Evolutionary conservation across 1,140 invertebrate genomes (phyloP).

Genomic region (Caenorhabditis briggsae): DNA sequence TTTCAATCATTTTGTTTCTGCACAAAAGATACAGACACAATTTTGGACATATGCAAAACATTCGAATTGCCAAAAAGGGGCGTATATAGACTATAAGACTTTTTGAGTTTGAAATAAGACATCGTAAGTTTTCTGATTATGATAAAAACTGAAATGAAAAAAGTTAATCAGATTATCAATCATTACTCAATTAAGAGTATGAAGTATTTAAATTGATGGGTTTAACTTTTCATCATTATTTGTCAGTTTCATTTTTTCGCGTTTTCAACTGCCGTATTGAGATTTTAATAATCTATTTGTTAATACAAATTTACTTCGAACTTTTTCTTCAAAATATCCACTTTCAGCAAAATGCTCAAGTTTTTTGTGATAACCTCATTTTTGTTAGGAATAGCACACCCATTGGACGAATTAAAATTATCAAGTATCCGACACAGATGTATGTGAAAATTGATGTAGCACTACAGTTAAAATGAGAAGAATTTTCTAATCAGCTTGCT

Average conservation of each 20-base stretch:
- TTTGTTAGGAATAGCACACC: not conserved
- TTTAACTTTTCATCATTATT: not conserved
- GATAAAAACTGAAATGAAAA: too few species aligned
- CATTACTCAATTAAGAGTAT: constrained; percentile 17
- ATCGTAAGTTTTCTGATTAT: too few species aligned
- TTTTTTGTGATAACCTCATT: not conserved
- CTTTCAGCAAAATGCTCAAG: constrained; percentile 46
- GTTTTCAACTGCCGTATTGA: not conserved
- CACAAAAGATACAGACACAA: not conserved
- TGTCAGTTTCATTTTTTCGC: not conserved
- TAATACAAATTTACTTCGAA: not conserved
- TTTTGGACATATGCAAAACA: not conserved
- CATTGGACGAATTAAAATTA: too few species aligned
- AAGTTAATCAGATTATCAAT: constrained; percentile 23
- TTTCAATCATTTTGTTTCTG: not conserved
- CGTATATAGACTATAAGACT: too few species aligned
- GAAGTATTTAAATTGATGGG: not conserved
- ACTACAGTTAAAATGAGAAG: too few species aligned
- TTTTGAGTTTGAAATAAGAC: too few species aligned
- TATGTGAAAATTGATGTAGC: too few species aligned
- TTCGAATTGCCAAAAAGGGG: too few species aligned
- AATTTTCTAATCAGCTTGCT: too few species aligned
- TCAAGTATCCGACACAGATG: too few species aligned
- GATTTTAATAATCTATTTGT: not conserved
- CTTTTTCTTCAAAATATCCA: not conserved